These are phyloP conservation scores for Orchesella cincta DNA, from an alignment of 1,140 invertebrate species.

Conservation along the genomic window DNA sequence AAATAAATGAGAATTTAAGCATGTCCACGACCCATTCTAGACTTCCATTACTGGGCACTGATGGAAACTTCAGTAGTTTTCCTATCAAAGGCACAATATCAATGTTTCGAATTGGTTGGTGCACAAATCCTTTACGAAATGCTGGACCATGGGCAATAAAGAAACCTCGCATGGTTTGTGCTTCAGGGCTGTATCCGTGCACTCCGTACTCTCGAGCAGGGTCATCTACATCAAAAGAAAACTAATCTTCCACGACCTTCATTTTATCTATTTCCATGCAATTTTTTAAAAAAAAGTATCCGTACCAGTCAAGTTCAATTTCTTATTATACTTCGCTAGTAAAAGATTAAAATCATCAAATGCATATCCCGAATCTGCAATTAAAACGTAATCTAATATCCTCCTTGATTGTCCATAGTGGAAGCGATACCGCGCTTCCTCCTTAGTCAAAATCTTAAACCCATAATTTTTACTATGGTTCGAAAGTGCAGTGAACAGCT, in stretches of 20 bases:
- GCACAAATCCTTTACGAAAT: constrained; percentile 3
- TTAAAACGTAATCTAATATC: constrained; percentile 62
- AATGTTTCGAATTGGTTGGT: constrained; percentile 2
- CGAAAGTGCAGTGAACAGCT: constrained; percentile 60
- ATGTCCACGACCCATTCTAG: background rate
- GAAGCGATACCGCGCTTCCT: constrained; percentile 61
- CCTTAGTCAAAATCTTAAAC: constrained; percentile 63
- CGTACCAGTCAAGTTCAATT: constrained; percentile 58
- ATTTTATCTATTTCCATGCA: too few species aligned
- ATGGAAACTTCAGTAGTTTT: background rate
- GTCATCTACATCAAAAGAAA: background rate
- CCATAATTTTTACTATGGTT: constrained; percentile 55
- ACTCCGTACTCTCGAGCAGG: constrained; percentile 60
- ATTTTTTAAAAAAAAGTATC: background rate
- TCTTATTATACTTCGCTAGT: constrained; percentile 57
- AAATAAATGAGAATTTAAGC: too few species aligned
- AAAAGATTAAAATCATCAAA: constrained; percentile 60
- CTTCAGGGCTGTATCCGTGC: constrained; percentile 68
- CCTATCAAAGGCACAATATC: constrained; percentile 10
- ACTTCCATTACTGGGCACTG: background rate
- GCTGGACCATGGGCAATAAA: constrained; percentile 68
- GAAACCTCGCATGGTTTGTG: constrained; percentile 65
- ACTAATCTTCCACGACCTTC: too few species aligned
- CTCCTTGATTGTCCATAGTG: constrained; percentile 62
- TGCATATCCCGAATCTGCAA: constrained; percentile 63